Conservation (phyloP, 1,140 invertebrate species). For the Pemphigus obesinymphae region DNA sequence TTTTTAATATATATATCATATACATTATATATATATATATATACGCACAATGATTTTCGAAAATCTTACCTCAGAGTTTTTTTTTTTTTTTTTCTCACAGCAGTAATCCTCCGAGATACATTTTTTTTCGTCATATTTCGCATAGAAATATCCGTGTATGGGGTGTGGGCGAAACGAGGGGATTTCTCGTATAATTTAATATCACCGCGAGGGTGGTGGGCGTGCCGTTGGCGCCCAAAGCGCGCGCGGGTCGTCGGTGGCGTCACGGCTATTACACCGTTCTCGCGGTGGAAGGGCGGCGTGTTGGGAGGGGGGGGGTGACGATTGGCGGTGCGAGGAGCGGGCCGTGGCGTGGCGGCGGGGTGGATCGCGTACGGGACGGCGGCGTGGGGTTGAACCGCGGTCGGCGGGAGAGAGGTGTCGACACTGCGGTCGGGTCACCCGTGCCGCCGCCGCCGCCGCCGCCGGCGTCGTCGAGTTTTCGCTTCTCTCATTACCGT, state of each 20-base stretch:
- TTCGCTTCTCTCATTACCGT: slow-evolving; percentile 41
- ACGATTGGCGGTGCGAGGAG: background rate
- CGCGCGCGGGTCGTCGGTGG: slow-evolving; percentile 41
- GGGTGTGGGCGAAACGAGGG: background rate
- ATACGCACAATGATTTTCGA: background rate
- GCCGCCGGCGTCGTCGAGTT: slow-evolving; percentile 36
- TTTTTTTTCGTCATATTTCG: slow-evolving; percentile 27
- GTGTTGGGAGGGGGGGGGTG: background rate
- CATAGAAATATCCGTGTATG: background rate
- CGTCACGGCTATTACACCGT: slow-evolving; percentile 41
- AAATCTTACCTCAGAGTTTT: background rate
- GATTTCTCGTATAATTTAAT: slow-evolving; percentile 42
- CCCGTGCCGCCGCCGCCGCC: slow-evolving; percentile 25
- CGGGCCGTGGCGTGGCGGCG: background rate
- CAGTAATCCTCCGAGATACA: slow-evolving; percentile 6
- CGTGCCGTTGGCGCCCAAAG: slow-evolving; percentile 40
- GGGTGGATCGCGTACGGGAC: background rate
- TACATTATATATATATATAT: too few relatives aligned
- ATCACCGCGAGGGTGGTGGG: slow-evolving; percentile 34
- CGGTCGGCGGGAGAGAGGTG: slow-evolving; percentile 23
- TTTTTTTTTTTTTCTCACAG: too few relatives aligned
- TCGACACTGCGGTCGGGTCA: slow-evolving; percentile 41
- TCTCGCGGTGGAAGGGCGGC: background rate
- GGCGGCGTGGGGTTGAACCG: slow-evolving; percentile 24
- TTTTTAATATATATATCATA: too few relatives aligned